phyloP scores from a whole-genome alignment of 1,140 invertebrate genomes.

The Orchestia grillus region DNA sequence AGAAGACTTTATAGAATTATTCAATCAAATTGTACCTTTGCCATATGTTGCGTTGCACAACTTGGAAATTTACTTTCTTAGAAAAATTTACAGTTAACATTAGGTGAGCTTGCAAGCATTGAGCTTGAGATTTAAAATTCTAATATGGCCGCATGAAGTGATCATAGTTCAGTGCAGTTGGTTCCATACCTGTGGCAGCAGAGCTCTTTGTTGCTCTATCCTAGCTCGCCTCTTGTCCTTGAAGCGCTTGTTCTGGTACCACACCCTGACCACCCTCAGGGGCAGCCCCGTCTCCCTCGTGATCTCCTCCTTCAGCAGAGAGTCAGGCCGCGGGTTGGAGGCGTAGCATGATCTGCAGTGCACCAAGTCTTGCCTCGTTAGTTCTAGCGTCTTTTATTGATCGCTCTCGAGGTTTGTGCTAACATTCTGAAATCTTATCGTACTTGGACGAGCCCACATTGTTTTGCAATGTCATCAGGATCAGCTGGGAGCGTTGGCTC shows the following conservation, averaged over 20 bases:
- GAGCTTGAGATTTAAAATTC: neutral
- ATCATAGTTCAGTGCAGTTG: conserved; percentile 1
- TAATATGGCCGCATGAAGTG: neutral
- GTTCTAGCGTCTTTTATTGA: neutral
- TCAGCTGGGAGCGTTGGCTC: too few species aligned
- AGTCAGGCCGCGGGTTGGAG: conserved; percentile 97
- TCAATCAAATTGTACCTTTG: neutral
- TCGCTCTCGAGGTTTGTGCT: too few species aligned
- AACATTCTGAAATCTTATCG: too few species aligned
- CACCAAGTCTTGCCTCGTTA: neutral
- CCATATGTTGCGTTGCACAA: neutral
- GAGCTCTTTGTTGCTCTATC: conserved; percentile 92
- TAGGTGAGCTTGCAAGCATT: neutral
- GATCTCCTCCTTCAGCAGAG: conserved; percentile 98
- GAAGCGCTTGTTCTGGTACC: conserved; percentile 99
- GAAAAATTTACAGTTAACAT: neutral
- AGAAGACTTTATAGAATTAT: neutral
- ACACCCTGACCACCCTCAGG: conserved; percentile 95
- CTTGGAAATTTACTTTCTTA: neutral
- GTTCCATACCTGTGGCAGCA: conserved; percentile 79
- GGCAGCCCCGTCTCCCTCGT: conserved; percentile 98
- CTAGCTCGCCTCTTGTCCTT: conserved; percentile 99
- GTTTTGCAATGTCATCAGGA: too few species aligned
- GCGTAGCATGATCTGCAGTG: conserved; percentile 85
- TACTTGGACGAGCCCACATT: too few species aligned